These are phyloP conservation scores for Diadegma fenestrale DNA, from an alignment of 2,888 invertebrate species.

Conservation along the genomic window DNA sequence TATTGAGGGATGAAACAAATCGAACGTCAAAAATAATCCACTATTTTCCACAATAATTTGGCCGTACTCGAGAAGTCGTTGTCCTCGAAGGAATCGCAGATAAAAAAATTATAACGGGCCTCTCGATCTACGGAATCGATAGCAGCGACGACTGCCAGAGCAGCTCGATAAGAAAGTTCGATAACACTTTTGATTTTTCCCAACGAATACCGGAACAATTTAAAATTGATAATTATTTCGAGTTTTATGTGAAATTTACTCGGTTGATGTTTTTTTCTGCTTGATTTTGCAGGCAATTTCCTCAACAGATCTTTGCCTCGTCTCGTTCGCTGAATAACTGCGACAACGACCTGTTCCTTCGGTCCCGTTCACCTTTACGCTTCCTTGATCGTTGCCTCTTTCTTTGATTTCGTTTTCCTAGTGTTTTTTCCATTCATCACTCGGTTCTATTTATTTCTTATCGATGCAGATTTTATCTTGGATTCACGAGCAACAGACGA, in stretches of 20 bases:
- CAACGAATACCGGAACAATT: background rate
- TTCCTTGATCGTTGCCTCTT: conserved; percentile 28
- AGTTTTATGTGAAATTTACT: background rate
- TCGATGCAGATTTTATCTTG: background rate
- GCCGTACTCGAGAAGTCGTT: background rate
- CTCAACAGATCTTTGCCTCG: background rate
- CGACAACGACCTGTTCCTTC: conserved; percentile 50
- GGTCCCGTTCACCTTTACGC: conserved; percentile 44
- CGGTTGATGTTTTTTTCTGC: background rate
- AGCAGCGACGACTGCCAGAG: background rate
- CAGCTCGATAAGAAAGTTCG: background rate
- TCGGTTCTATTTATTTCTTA: background rate
- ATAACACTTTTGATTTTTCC: background rate
- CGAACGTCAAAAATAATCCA: background rate
- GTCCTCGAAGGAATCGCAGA: background rate
- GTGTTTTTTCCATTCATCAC: conserved; percentile 7
- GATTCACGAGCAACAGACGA: background rate
- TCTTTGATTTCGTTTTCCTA: background rate
- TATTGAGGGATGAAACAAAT: background rate
- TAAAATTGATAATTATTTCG: background rate
- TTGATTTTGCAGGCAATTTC: background rate
- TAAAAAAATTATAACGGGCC: background rate
- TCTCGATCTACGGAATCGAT: background rate
- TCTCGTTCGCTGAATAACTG: conserved; percentile 38
- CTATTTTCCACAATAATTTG: background rate